Base-by-base conservation (phyloP, 2,888 invertebrate species). In the Rhimphoctona megacephalus region DNA sequence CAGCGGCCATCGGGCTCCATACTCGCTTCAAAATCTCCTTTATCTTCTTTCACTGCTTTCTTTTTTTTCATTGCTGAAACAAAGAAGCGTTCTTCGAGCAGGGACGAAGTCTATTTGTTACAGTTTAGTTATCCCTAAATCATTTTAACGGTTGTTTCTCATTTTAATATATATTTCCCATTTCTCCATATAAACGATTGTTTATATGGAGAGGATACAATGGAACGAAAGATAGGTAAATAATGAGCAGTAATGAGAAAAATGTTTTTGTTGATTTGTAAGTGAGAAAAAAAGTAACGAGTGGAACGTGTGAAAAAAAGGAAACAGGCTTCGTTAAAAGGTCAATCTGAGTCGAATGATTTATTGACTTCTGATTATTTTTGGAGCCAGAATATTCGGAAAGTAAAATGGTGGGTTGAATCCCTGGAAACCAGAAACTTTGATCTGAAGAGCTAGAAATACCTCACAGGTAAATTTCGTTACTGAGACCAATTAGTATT, bases 1-100 rank as follows among this genome's bases (percentile, higher is more conserved):
- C 30, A 64, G 49, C 72, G 52, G 70, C 72, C 80, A 80, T 72
- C 80, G 46, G 36, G 74, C 3, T 74, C 14, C 17, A 11, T 61
- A 0, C 6, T 17, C 30, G 4, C 61, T 30, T 61, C 30, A 17
- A n/a, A 61, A 30, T 5, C 54, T 1, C 14, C 61, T 61, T 1
- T 17, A 17, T 30, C 61, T 6, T 30, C 1, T 25, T 61, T 6
- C 7, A 14, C 25, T 30, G 0, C 5, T 25, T 3, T 22, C 11
- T 57, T 17, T 61, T 30, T 61, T 17, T 17, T 14, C 6, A 17
- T 61, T 17, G 5, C 17, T 30, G 30, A 61, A 17, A 49, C 19
- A 49, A 49, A 19, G 19, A 49, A 49, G 6, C 19, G 17, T 46
- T 46, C 46, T 46, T 46, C 17, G 46, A 0, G 14, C 46, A 17